Conservation (phyloP, 64 coral and sea anemone species). For the Platygyra sinensis region DNA sequence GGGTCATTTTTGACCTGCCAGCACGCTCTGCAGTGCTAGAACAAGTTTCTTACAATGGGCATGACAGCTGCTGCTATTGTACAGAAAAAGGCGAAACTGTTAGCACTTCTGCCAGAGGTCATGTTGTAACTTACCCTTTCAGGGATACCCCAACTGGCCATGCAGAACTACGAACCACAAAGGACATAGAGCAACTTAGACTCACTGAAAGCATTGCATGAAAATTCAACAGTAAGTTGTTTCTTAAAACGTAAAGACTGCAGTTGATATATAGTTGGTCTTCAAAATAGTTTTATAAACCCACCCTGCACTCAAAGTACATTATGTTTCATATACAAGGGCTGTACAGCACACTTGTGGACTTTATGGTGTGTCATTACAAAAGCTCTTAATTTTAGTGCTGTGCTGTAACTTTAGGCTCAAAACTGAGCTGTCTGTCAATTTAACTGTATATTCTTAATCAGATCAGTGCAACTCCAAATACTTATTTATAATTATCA, state of each 20-base stretch:
- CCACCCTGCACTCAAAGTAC: background rate
- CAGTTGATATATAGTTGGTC: background rate
- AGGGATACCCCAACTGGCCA: conserved; percentile 51
- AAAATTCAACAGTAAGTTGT: conserved; percentile 44
- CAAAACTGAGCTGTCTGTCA: background rate
- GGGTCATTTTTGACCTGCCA: conserved; percentile 68
- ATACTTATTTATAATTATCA: background rate
- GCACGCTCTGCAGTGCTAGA: conserved; percentile 52
- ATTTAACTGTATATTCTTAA: background rate
- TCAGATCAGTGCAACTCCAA: conserved; percentile 12
- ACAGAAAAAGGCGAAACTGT: conserved; percentile 59
- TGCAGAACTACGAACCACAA: conserved; percentile 36
- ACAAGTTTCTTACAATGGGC: conserved; percentile 54
- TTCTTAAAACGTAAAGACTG: background rate
- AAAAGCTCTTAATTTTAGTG: background rate
- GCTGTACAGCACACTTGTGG: background rate
- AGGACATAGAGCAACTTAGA: conserved; percentile 51
- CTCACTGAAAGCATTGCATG: conserved; percentile 52
- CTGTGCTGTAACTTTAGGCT: background rate
- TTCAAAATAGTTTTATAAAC: conserved; percentile 1
- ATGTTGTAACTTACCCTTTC: conserved; percentile 60
- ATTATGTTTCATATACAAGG: background rate
- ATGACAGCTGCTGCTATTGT: conserved; percentile 60
- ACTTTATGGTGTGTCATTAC: background rate
- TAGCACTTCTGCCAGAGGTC: conserved; percentile 53